Percentiles rank a stretch among this genome's conserved stretches.
These are phyloP conservation scores for Cavia aperea DNA, from an alignment of 2,113 vertebrate species.

Conservation along the genomic window DNA sequence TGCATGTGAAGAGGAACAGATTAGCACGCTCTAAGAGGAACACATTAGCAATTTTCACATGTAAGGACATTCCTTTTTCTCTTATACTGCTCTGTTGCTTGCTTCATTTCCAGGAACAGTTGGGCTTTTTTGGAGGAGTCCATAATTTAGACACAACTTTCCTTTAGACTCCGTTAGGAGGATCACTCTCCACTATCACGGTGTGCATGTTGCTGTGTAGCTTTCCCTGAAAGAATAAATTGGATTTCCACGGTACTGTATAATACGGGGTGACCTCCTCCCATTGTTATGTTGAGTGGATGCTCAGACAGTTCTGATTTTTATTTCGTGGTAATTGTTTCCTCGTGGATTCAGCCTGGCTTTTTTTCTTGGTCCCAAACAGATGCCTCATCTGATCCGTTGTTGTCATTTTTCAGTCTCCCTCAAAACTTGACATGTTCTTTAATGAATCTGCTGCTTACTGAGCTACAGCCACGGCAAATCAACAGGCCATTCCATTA, in stretches of 20 bases:
- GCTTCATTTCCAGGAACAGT: conserved; percentile 31
- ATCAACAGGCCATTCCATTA: conserved; percentile 39
- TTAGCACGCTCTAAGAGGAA: neutral
- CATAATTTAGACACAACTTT: neutral
- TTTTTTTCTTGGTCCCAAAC: neutral
- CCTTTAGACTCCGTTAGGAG: neutral
- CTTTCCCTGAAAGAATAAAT: neutral
- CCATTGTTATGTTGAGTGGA: conserved; percentile 47
- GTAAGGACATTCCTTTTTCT: neutral
- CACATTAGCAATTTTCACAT: neutral
- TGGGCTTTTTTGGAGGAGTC: conserved; percentile 11
- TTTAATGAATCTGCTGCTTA: conserved; percentile 42
- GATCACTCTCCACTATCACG: neutral
- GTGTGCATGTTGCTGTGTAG: neutral
- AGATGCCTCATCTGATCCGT: conserved; percentile 18
- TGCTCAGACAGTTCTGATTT: conserved; percentile 57
- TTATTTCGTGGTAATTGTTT: conserved; percentile 56
- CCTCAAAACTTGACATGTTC: conserved; percentile 39
- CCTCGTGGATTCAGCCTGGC: neutral
- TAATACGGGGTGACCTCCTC: conserved; percentile 30
- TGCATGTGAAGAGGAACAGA: neutral
- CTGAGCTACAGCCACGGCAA: conserved; percentile 32
- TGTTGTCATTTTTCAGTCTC: conserved; percentile 30
- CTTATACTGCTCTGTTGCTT: neutral
- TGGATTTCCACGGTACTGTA: conserved; percentile 22